Evolutionary conservation across 2,113 vertebrate genomes (phyloP).

Genomic region (Oryzias curvinotus): DNA sequence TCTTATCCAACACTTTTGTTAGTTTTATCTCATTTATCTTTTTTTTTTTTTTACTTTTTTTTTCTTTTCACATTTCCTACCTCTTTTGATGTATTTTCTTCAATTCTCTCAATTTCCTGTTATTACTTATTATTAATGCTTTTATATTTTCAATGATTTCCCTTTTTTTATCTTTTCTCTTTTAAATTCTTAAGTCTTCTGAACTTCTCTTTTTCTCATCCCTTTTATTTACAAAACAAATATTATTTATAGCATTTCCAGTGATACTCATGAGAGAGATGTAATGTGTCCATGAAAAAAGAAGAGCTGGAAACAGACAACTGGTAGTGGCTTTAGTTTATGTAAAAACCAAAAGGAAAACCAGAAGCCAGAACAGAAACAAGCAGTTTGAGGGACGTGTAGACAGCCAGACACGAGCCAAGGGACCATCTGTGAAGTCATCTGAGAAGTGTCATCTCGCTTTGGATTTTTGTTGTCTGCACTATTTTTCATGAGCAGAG

Average conservation of each 20-base stretch:
- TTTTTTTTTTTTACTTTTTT: not conserved
- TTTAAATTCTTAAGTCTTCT: not conserved
- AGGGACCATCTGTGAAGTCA: slow-evolving; percentile 26
- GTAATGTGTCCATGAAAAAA: too few species aligned
- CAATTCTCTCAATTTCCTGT: not conserved
- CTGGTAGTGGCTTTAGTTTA: not conserved
- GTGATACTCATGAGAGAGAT: too few species aligned
- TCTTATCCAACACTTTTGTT: not conserved
- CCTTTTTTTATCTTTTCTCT: not conserved
- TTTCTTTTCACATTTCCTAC: not conserved
- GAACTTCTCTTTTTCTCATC: too few species aligned
- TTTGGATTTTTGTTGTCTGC: slow-evolving; percentile 27
- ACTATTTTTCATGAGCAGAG: slow-evolving; percentile 37
- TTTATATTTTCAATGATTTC: not conserved
- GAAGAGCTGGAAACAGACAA: too few species aligned
- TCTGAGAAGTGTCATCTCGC: slow-evolving; percentile 10
- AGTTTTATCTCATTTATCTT: not conserved
- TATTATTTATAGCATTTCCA: too few species aligned
- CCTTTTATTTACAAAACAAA: too few species aligned
- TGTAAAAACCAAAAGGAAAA: not conserved
- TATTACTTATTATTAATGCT: not conserved
- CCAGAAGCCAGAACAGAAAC: not conserved
- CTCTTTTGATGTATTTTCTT: not conserved
- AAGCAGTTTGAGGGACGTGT: not conserved
- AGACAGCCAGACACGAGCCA: slow-evolving; percentile 6